These are phyloP conservation scores for Perdita meconis DNA, from an alignment of 2,888 invertebrate genomes.

Conservation along the genomic window DNA sequence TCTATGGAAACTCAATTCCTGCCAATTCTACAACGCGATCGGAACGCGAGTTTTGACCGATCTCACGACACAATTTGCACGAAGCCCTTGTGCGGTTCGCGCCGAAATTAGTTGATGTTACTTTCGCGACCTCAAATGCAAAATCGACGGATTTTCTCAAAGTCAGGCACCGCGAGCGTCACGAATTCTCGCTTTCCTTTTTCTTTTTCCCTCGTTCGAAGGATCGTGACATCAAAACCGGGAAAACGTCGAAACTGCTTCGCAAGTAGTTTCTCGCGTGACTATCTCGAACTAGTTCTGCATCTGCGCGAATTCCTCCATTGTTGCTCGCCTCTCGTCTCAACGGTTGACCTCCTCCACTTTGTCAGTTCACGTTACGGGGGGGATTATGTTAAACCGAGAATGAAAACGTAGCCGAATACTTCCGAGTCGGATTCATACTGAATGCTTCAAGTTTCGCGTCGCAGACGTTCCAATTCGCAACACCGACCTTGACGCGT, in stretches of 20 bases:
- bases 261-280: conserved; percentile 32
- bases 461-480: conserved; percentile 24
- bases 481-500: conserved; percentile 3
- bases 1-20: not conserved
- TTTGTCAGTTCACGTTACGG: conserved; percentile 8
- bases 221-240: not conserved
- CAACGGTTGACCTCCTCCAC: conserved; percentile 21
- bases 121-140: not conserved
- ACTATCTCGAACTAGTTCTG: conserved; percentile 31
- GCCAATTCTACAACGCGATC: not conserved
- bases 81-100: not conserved
- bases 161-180: too few species aligned
- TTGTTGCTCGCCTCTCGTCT: conserved; percentile 20
- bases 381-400: conserved; percentile 42
- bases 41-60: conserved; percentile 20
- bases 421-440: conserved; percentile 21
- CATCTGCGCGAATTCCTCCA: conserved; percentile 4
- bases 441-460: conserved; percentile 12
- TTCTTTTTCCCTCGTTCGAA: not conserved
- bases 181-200: not conserved
- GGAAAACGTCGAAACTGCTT: conserved; percentile 36
- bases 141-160: not conserved
- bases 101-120: not conserved
- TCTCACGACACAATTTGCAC: not conserved
- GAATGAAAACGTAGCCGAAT: conserved; percentile 36